These are phyloP conservation scores for Nothocercus julius DNA, from an alignment of 2,113 vertebrate species.

Conservation along the genomic window DNA sequence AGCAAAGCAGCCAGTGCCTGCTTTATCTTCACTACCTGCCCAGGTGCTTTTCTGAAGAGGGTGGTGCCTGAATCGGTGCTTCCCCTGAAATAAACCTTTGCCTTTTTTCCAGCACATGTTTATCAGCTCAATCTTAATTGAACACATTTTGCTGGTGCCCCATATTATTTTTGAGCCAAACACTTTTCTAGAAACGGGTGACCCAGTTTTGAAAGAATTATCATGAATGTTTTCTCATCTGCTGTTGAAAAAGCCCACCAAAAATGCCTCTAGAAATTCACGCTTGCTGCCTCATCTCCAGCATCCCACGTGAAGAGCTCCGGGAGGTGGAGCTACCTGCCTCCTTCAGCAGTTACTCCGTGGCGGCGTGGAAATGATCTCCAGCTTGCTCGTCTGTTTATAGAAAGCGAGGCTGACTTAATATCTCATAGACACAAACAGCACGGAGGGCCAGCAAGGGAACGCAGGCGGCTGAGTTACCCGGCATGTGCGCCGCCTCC, in stretches of 20 bases:
- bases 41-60: neutral
- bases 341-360: neutral
- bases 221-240: neutral
- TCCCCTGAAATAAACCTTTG: neutral
- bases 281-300: neutral
- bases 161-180: neutral
- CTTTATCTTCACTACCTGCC: neutral
- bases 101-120: neutral
- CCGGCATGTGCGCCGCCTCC: neutral
- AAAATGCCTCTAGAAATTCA: neutral
- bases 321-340: neutral
- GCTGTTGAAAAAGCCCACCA: neutral
- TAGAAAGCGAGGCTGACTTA: neutral
- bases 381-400: neutral
- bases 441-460: neutral
- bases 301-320: neutral
- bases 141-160: neutral
- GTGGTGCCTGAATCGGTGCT: neutral
- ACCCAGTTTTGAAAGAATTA: neutral
- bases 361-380: rapidly evolving
- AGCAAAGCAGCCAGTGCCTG: neutral
- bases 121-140: neutral
- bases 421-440: neutral
- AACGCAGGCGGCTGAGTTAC: neutral
- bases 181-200: neutral